phyloP scores from a whole-genome alignment of 2,113 vertebrate species.

The Hassar affinis region DNA sequence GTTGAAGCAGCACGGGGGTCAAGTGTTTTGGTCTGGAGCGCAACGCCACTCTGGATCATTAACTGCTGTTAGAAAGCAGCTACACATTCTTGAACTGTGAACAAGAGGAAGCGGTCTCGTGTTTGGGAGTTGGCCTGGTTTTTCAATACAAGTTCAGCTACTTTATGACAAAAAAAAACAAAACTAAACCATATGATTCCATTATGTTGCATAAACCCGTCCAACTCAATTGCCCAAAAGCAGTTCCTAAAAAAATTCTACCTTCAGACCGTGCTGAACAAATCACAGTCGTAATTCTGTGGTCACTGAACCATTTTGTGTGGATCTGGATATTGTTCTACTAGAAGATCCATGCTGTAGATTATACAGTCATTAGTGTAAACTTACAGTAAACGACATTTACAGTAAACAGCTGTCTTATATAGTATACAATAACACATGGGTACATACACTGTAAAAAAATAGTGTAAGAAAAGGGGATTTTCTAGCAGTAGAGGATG shows the following conservation, averaged over 20 bases:
- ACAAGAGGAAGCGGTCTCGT: neutral
- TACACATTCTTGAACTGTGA: neutral
- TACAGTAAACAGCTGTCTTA: neutral
- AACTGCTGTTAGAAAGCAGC: neutral
- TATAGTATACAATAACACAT: neutral
- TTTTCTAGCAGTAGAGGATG: too few species aligned
- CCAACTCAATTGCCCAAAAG: neutral
- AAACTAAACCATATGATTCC: neutral
- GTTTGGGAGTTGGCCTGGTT: neutral
- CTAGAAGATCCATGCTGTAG: neutral
- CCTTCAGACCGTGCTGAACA: neutral
- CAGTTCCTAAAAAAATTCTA: neutral
- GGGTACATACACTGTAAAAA: too few species aligned
- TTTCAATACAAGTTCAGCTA: neutral
- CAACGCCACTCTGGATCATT: neutral
- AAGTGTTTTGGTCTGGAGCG: slow-evolving; percentile 7
- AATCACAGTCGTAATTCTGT: neutral
- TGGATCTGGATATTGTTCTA: neutral
- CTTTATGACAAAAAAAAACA: neutral
- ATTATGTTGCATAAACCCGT: neutral
- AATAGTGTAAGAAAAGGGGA: too few species aligned
- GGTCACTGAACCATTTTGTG: neutral
- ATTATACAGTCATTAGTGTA: neutral
- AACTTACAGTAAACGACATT: neutral
- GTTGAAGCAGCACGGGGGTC: slow-evolving; percentile 20